Conservation (phyloP, 2,888 invertebrate genomes). For the Plagiodera versicolora region DNA sequence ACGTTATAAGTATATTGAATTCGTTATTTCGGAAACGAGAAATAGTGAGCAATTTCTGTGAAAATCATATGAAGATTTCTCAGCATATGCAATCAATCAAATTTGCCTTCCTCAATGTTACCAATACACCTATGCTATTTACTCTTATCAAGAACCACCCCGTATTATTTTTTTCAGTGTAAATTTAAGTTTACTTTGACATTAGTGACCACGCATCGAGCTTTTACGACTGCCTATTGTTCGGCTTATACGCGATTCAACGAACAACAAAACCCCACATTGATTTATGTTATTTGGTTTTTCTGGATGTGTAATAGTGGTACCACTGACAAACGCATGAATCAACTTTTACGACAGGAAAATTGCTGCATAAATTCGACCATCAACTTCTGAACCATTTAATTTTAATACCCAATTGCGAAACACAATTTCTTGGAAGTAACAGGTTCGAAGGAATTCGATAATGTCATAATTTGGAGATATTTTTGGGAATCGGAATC, state of each 20-base stretch:
- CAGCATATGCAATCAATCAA: too few relatives aligned
- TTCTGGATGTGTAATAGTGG: slow-evolving; percentile 14
- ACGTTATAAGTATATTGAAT: too few relatives aligned
- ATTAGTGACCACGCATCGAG: background rate
- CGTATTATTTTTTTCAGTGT: too few relatives aligned
- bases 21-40: too few relatives aligned
- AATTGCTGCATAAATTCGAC: background rate
- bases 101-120: too few relatives aligned
- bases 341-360: background rate
- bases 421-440: background rate
- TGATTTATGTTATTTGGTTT: slow-evolving; percentile 19
- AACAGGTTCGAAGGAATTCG: too few relatives aligned
- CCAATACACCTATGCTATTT: too few relatives aligned
- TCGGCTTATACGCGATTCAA: slow-evolving; percentile 1
- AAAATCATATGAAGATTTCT: too few relatives aligned
- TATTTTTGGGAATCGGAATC: too few relatives aligned
- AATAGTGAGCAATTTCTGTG: too few relatives aligned
- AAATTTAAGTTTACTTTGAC: background rate
- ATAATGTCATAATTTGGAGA: too few relatives aligned
- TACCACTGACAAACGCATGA: background rate
- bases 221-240: background rate
- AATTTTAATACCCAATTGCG: background rate
- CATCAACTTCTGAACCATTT: background rate
- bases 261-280: slow-evolving; percentile 14
- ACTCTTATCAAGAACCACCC: too few relatives aligned